Base-by-base conservation (phyloP, 2,888 invertebrate species). In the Seira sanloemensis region DNA sequence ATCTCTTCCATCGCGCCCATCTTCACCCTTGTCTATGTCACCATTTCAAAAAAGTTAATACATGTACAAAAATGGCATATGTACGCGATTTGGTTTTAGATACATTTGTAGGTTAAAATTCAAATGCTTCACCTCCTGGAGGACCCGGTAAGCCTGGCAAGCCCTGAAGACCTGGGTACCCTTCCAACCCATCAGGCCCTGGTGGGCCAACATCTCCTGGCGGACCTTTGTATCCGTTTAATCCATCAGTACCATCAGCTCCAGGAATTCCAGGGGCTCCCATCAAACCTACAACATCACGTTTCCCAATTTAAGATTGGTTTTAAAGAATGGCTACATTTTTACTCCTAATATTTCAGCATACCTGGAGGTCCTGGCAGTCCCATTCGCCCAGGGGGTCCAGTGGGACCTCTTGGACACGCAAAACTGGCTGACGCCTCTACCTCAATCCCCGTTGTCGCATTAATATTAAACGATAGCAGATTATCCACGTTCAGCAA, bases 1-100 rank as follows among this genome's bases (percentile, higher is more conserved):
- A 24, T 80, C 80, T 2, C 80, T 50, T 24, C 80, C 80, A 24
- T 73, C 74, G 19, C 80, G 24, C n/a, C 80, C 80, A 58, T 73
- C 68, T n/a, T 74, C 68, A 5, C 80, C 80, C 5, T n/a, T 25
- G 5, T 25, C 74, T 80, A 80, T n/a, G n/a, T n/a, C n/a, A n/a
- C n/a, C n/a, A n/a, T n/a, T n/a, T n/a, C n/a, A n/a, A n/a, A n/a
- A n/a, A n/a, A n/a, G n/a, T n/a, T n/a, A n/a, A n/a, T n/a, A n/a
- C n/a, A n/a, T n/a, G n/a, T n/a, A n/a, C n/a, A n/a, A n/a, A n/a
- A n/a, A n/a, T n/a, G n/a, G n/a, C n/a, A n/a, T n/a, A n/a, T n/a
- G n/a, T n/a, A 37, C 37, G 37, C 37, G 37, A n/a, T n/a, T n/a
- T 37, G 12, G 37, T 37, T 37, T 37, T 37, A 37, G n/a, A n/a